Percentiles rank a stretch among this genome's conserved stretches.
Evolutionary conservation across 2,113 vertebrate species (phyloP).

Genomic region (Heterotis niloticus): DNA sequence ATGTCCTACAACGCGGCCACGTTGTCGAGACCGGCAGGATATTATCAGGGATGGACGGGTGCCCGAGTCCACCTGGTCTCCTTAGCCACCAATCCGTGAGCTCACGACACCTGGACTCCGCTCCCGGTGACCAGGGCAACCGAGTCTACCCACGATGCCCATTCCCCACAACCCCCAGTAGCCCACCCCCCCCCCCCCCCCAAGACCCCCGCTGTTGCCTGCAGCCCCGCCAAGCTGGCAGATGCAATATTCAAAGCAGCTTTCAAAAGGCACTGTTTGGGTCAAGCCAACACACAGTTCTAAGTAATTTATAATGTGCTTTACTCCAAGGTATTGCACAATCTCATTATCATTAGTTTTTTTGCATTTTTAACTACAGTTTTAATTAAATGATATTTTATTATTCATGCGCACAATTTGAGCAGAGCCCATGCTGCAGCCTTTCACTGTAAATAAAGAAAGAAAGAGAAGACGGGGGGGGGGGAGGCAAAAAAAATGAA

Average conservation of each 20-base stretch:
- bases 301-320: conserved; percentile 97
- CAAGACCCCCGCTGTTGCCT: conserved; percentile 26
- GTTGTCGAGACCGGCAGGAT: neutral
- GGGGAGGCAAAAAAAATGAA: too few relatives aligned
- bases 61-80: accelerated
- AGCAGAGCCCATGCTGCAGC: conserved; percentile 76
- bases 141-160: neutral
- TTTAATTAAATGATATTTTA: conserved; percentile 99
- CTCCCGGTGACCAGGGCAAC: neutral
- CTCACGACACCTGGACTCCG: neutral
- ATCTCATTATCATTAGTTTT: conserved; percentile 99
- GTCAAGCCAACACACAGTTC: conserved; percentile 85
- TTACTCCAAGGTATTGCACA: conserved; percentile 95
- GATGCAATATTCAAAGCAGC: conserved; percentile 67
- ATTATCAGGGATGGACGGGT: neutral
- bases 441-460: conserved; percentile 68
- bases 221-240: conserved; percentile 41
- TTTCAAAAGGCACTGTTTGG: conserved; percentile 77
- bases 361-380: conserved; percentile 99
- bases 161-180: neutral
- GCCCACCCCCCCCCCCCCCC: conserved; percentile 29
- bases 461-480: conserved; percentile 48
- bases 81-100: neutral
- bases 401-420: conserved; percentile 99
- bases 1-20: too few relatives aligned